Conservation (phyloP, 2,113 vertebrate genomes). For the Oxyura jamaicensis region DNA sequence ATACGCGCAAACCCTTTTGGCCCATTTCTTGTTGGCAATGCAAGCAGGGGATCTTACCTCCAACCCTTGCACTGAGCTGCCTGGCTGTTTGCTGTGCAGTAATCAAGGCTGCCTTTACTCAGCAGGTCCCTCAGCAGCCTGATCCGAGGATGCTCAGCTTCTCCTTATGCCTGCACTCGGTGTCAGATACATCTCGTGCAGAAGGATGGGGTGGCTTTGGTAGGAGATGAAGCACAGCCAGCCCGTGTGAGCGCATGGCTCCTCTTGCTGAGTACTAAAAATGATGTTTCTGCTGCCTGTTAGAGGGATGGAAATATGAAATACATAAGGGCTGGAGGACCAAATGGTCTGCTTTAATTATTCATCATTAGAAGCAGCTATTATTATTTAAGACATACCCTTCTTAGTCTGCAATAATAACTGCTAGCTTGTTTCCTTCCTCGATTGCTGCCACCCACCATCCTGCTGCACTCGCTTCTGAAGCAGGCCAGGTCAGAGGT, state of each 20-base stretch:
- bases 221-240: not conserved
- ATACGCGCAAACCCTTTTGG: not conserved
- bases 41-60: too few relatives aligned
- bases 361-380: not conserved
- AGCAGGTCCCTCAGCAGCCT: too few relatives aligned
- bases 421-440: not conserved
- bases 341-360: conserved; percentile 29
- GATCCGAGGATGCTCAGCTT: too few relatives aligned
- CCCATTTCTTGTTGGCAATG: too few relatives aligned
- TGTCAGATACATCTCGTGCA: not conserved
- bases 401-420: not conserved
- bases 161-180: too few relatives aligned
- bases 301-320: not conserved
- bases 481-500: not conserved
- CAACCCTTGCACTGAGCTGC: too few relatives aligned
- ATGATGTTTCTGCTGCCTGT: not conserved
- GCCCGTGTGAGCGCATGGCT: not conserved
- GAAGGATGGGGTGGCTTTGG: not conserved
- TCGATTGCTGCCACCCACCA: not conserved
- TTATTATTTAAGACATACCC: conserved; percentile 8
- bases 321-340: not conserved
- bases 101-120: too few relatives aligned
- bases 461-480: not conserved
- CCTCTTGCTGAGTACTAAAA: not conserved
- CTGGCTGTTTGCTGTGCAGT: too few relatives aligned